Evolutionary conservation across 2,888 invertebrate species (phyloP).

Genomic region (Eilema sororculum): DNA sequence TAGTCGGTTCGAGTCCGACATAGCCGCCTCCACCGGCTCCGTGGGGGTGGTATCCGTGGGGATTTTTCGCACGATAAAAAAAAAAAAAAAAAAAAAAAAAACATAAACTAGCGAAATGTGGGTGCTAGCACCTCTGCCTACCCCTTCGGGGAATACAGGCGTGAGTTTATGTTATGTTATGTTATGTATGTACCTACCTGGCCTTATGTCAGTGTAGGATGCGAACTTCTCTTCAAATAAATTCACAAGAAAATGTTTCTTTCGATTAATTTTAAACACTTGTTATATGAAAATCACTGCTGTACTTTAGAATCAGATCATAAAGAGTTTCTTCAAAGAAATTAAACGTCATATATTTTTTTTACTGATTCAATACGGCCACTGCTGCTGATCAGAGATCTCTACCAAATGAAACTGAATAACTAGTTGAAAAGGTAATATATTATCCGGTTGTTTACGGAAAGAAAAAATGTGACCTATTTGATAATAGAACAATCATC

Average conservation of each 20-base stretch:
- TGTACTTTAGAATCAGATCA: neutral
- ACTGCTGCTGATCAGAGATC: neutral
- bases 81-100: no score
- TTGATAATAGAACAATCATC: constrained; percentile 7
- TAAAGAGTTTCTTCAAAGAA: neutral
- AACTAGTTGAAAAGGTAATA: neutral
- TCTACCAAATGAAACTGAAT: neutral
- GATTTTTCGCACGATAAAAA: no score
- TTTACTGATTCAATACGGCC: neutral
- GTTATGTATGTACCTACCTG: no score
- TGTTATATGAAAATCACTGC: neutral
- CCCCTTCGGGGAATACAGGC: no score
- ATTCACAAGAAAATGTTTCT: neutral
- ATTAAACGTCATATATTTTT: neutral
- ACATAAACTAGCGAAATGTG: no score
- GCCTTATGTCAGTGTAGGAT: no score
- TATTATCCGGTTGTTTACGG: constrained; percentile 8
- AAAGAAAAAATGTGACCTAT: neutral
- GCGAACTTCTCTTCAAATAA: neutral
- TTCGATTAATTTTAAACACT: neutral
- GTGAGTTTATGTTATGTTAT: no score
- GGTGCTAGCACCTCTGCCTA: no score
- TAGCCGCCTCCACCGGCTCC: no score
- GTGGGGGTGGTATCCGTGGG: no score
- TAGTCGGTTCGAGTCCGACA: no score